Evolutionary conservation across 2,888 invertebrate species (phyloP), one percentile per base, ranked within the genome.

Genomic region (Cryptus viduatorius): DNA sequence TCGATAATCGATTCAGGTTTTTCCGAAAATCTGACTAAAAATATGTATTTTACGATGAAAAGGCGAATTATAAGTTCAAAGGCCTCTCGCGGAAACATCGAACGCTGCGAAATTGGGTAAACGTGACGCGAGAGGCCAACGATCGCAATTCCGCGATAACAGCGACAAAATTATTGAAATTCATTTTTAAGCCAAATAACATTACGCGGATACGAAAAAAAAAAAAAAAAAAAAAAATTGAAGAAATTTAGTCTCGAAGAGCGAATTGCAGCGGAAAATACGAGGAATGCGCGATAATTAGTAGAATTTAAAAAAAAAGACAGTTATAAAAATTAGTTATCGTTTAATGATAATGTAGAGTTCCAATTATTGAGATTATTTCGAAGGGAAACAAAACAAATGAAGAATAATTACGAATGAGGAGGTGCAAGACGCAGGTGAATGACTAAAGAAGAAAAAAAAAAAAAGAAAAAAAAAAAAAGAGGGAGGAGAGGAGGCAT

Each of bases 401-500:
- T 56, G 53, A 48, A 71, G 59, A 75, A 83, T 65, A 64, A 42
- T 68, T 31, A 14, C 31, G n/a, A 37, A 75, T 75, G 67, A 69
- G 31, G 42, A 73, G 64, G 50, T 10, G 37, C 29, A 31, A 65
- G 72, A 46, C 10, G 65, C 8, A 19, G 7, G 53, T 16, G 24
- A 56, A 16, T 50, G 48, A 50, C 4, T 5, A n/a, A 50, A 50
- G 48, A 4, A 44, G 12, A n/a, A 12, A 46, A 48, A 64, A 65
- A 53, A 48, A 29, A 71, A 59, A 71, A 53, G 29, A 73, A 48
- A 72, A 48, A 73, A 37, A 56, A 19, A 59, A 82, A 82, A 82
- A 50, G 48, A 69, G 31, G 68, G 68, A 59, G 59, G 37, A 81
- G 83, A 89, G 87, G 84, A 90, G 90, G 89, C 91, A 91, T 90